phyloP scores from a whole-genome alignment of 92 coral and sea anemone species.

The Bergia sp. region DNA sequence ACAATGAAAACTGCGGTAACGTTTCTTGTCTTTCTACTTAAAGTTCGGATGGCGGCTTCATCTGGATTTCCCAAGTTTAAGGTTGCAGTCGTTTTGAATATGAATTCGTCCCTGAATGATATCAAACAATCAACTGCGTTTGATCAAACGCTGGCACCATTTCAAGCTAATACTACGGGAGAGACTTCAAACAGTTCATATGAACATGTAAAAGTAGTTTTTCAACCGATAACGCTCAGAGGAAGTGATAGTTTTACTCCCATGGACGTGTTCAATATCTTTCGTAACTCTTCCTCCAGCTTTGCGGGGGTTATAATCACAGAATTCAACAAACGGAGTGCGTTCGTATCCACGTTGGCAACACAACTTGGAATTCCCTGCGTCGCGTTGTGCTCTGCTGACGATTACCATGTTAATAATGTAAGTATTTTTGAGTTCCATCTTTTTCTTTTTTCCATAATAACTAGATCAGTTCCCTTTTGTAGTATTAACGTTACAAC shows the following conservation, averaged over 20 bases:
- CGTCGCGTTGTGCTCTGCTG: background rate
- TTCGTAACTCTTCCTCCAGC: background rate
- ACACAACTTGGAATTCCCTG: conserved; percentile 1
- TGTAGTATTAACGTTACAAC: too few species aligned
- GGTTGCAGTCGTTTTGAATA: background rate
- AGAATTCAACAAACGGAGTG: background rate
- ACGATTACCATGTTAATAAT: background rate
- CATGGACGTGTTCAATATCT: background rate
- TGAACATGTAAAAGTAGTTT: background rate
- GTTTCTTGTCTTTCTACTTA: background rate
- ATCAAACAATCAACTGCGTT: background rate
- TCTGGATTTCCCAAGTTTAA: background rate
- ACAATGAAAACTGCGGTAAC: too few species aligned
- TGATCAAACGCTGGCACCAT: background rate
- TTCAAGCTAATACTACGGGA: background rate
- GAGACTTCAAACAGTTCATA: background rate
- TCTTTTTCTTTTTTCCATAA: too few species aligned
- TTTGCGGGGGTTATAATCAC: background rate
- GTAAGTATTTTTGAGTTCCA: background rate
- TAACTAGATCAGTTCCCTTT: too few species aligned
- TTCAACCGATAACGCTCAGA: background rate
- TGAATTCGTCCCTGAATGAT: background rate
- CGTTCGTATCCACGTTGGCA: background rate
- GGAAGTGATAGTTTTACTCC: background rate
- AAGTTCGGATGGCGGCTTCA: background rate